Conservation (phyloP, 1,140 invertebrate species). For the Rhopalosiphum padi region DNA sequence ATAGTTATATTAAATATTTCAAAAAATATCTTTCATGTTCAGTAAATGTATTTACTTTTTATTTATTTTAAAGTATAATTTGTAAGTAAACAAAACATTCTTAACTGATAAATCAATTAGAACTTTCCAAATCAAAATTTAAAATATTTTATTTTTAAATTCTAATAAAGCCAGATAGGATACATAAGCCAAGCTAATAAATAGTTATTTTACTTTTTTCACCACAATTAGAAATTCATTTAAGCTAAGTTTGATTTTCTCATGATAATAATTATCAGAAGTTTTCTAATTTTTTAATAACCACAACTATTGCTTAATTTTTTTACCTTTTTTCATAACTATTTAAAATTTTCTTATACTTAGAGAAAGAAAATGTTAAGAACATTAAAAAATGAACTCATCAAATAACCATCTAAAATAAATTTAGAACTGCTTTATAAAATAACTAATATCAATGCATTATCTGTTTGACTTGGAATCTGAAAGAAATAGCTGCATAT, state of each 20-base stretch:
- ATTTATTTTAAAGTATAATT: not conserved
- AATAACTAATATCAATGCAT: not conserved
- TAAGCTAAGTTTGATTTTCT: not conserved
- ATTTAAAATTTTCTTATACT: no score
- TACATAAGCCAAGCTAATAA: not conserved
- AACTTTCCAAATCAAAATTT: not conserved
- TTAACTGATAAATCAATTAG: not conserved
- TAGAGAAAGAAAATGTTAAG: no score
- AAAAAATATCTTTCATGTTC: not conserved
- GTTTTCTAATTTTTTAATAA: not conserved
- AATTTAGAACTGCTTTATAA: not conserved
- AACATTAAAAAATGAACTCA: not conserved
- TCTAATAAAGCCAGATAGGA: not conserved
- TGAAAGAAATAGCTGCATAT: not conserved
- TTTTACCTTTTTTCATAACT: not conserved
- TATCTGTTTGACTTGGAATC: not conserved
- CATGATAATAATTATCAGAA: not conserved
- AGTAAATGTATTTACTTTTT: not conserved
- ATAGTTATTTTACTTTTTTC: not conserved
- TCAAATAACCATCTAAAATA: not conserved
- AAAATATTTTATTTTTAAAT: slow-evolving; percentile 24
- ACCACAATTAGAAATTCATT: not conserved
- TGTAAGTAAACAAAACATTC: not conserved
- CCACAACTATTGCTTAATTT: not conserved
- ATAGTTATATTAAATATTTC: not conserved